Evolutionary conservation across 2,888 invertebrate species (phyloP).

Genomic region (Acanthosepion lycidas): DNA sequence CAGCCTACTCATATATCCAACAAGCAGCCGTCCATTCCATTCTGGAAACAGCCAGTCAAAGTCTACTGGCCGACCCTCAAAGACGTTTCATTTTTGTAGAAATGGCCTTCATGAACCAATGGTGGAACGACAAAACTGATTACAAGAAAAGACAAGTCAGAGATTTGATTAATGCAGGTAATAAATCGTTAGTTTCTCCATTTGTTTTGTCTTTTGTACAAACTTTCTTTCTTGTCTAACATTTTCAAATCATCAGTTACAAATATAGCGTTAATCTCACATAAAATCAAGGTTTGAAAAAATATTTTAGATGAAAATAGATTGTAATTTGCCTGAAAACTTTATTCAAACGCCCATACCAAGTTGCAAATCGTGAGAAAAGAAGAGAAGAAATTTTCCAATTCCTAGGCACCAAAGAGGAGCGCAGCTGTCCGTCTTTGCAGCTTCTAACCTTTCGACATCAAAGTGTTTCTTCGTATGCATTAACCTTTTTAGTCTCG

Average conservation of each 20-base stretch:
- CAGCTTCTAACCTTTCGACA: too few relatives aligned
- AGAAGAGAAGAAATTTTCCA: too few relatives aligned
- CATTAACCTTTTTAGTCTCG: too few relatives aligned
- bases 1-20: conserved; percentile 75
- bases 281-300: too few relatives aligned
- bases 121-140: conserved; percentile 84
- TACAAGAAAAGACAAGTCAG: conserved; percentile 79
- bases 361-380: too few relatives aligned
- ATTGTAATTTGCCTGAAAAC: too few relatives aligned
- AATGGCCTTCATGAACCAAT: conserved; percentile 89
- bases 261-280: background rate
- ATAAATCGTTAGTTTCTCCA: background rate
- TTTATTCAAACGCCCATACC: too few relatives aligned
- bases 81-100: conserved; percentile 89
- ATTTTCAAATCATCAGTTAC: background rate
- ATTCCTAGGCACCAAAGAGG: too few relatives aligned
- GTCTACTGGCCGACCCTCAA: conserved; percentile 81
- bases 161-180: conserved; percentile 79
- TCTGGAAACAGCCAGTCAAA: conserved; percentile 84
- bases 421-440: too few relatives aligned
- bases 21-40: conserved; percentile 88
- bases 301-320: too few relatives aligned
- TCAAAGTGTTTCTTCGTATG: too few relatives aligned
- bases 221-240: background rate
- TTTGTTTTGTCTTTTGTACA: background rate